Evolutionary conservation across 1,140 invertebrate species (phyloP).

Genomic region (Himalopsyche phryganea): DNA sequence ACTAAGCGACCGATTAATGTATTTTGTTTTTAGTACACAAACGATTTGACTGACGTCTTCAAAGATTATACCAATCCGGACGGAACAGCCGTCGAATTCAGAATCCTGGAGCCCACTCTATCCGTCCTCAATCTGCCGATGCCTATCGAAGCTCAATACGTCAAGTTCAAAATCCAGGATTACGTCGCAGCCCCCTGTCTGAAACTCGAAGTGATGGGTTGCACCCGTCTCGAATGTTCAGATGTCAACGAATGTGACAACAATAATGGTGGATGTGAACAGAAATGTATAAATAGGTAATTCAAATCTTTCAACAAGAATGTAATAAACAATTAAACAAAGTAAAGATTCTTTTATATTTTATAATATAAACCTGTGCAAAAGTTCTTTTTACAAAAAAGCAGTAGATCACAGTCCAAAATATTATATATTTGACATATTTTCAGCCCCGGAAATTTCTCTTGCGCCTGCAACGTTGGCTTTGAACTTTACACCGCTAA

Average conservation of each 20-base stretch:
- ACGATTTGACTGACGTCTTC: slow-evolving; percentile 85
- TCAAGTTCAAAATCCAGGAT: slow-evolving; percentile 86
- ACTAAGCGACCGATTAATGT: neutral
- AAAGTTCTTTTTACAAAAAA: too few relatives aligned
- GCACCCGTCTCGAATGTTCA: slow-evolving; percentile 82
- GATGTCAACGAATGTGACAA: slow-evolving; percentile 90
- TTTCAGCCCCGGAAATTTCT: slow-evolving; percentile 74
- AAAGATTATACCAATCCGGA: slow-evolving; percentile 89
- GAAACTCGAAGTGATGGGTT: slow-evolving; percentile 91
- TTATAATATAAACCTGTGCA: too few relatives aligned
- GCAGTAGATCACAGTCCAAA: too few relatives aligned
- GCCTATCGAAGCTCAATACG: slow-evolving; percentile 86
- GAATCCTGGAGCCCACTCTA: slow-evolving; percentile 80
- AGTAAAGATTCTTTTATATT: too few relatives aligned
- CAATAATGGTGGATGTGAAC: slow-evolving; percentile 91
- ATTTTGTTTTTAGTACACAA: slow-evolving; percentile 66
- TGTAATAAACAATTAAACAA: too few relatives aligned
- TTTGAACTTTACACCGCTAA: slow-evolving; percentile 87
- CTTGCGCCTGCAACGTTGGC: slow-evolving; percentile 88
- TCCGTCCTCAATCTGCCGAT: slow-evolving; percentile 86
- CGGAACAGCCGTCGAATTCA: slow-evolving; percentile 88
- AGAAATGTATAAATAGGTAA: slow-evolving; percentile 85
- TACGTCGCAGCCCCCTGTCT: slow-evolving; percentile 85
- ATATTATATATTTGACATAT: slow-evolving; percentile 29
- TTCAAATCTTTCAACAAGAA: too few relatives aligned